Evolutionary conservation across 1,140 invertebrate genomes (phyloP), one percentile per base, ranked within the genome.

Genomic region (Lepidurus apus): DNA sequence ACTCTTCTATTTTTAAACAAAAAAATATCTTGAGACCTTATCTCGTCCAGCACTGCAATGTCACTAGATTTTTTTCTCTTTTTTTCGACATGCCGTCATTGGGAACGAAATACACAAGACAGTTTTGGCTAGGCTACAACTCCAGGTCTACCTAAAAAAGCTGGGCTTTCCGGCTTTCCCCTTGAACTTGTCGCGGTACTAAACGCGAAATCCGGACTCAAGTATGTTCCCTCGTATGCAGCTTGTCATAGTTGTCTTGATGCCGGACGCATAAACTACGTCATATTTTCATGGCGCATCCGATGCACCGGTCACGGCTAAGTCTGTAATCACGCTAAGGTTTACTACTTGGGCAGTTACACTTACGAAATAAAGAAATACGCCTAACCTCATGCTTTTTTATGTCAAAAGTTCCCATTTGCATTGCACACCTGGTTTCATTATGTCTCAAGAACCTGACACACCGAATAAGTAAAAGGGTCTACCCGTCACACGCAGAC

Each of bases 221-320:
- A 65, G 53, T 65, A 21, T 65, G 13, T 65, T 21, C 21, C 53
- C 53, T 65, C 53, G 53, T 65, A 65, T 21, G 21, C 53, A 65
- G 53, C 6, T 65, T 65, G 21, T 65, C 53, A 65, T 65, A 13
- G 17, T 21, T 65, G 53, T 65, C 53, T 21, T 65, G 53, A 65
- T 65, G 53, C 53, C 53, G 53, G 53, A 65, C 53, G 4, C 13
- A 65, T 65, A 65, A 65, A 65, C 17, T 65, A 65, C 21, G 17
- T 21, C 53, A 21, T 21, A 65, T 65, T 65, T 65, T 65, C 53
- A 65, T 17, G 53, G 53, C 13, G 53, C 53, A 65, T 65, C 53
- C 53, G 53, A 65, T 65, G 21, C 53, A 65, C 53, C 53, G 53
- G 53, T 65, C 13, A 65, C 53, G 53, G 53, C 53, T 65, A 65